These are phyloP conservation scores for Tenebrio molitor DNA, from an alignment of 1,140 invertebrate genomes.

Conservation along the genomic window DNA sequence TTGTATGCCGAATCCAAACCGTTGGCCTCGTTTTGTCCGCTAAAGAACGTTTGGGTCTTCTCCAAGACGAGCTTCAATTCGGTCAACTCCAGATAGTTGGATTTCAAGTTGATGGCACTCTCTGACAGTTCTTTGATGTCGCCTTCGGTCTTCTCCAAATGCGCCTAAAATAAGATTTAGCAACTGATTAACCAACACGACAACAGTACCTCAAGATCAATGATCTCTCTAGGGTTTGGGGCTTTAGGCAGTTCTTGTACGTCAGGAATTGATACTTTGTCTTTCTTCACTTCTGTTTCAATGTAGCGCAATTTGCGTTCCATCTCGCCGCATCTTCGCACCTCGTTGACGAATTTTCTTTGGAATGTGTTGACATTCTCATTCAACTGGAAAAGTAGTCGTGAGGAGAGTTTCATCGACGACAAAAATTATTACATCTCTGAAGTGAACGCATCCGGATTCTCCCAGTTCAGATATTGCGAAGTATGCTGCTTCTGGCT, in stretches of 20 bases:
- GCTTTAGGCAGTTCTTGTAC: slow-evolving; percentile 89
- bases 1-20: slow-evolving; percentile 72
- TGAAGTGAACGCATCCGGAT: slow-evolving; percentile 90
- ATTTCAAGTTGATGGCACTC: slow-evolving; percentile 93
- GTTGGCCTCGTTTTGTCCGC: slow-evolving; percentile 80
- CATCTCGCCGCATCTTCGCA: slow-evolving; percentile 94
- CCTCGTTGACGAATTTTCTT: slow-evolving; percentile 92
- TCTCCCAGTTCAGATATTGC: slow-evolving; percentile 92
- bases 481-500: slow-evolving; percentile 91
- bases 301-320: slow-evolving; percentile 94
- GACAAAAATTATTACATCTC: slow-evolving; percentile 79
- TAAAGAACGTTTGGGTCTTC: slow-evolving; percentile 95
- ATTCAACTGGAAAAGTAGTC: slow-evolving; percentile 80
- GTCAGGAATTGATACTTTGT: slow-evolving; percentile 85
- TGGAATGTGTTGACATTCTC: slow-evolving; percentile 88
- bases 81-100: slow-evolving; percentile 93
- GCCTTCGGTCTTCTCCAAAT: slow-evolving; percentile 93
- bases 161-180: slow-evolving; percentile 68
- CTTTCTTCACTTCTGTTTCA: slow-evolving; percentile 96
- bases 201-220: slow-evolving; percentile 82
- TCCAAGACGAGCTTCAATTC: slow-evolving; percentile 94
- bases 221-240: slow-evolving; percentile 96
- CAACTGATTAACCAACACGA: too few relatives aligned
- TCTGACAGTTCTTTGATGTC: slow-evolving; percentile 93
- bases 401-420: neutral